Base-by-base conservation (phyloP, 2,888 invertebrate genomes). In the Psylliodes chrysocephalus region DNA sequence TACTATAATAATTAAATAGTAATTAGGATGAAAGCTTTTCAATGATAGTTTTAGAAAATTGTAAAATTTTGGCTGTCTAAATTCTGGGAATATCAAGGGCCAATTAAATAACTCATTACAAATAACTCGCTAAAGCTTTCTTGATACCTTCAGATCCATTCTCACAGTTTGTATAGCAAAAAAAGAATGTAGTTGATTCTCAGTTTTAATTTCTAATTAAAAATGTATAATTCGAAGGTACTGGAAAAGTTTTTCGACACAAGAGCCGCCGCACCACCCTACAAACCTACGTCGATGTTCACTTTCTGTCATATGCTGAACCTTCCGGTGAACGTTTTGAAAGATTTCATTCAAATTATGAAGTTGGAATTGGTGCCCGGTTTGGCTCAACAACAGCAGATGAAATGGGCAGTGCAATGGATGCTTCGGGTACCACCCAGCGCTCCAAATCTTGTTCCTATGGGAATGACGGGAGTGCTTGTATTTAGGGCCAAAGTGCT, bases 171-270 rank as follows among this genome's bases (percentile, higher is more conserved):
- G n/a, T n/a, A n/a, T n/a, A n/a, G n/a, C n/a, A n/a, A n/a, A n/a
- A n/a, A n/a, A n/a, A n/a, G n/a, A n/a, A n/a, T n/a, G n/a, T n/a
- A n/a, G n/a, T n/a, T n/a, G n/a, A n/a, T n/a, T n/a, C n/a, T n/a
- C n/a, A n/a, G 18, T 56, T 42, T 10, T 22, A 22, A 22, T 22
- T 22, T 6, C 3, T 22, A 22, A 22, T 22, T 22, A 4, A 4
- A 22, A 4, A 22, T 10, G 8, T 4, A 46, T 2, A 10, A 7
- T 15, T 18, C 18, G 6, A 14, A 91, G 88, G 89, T 94, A 57
- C 88, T 97, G 78, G 96, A 97, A 83, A 93, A 92, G 78, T 97
- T 95, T 85, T 97, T 97, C 84, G 95, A 96, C 79, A 88, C 89
- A 17, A 88, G 94, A 80, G 95, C 95, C 30, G 94, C 92, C 6